Base-by-base conservation (phyloP, 2,888 invertebrate genomes). In the Coenonympha glycerion region DNA sequence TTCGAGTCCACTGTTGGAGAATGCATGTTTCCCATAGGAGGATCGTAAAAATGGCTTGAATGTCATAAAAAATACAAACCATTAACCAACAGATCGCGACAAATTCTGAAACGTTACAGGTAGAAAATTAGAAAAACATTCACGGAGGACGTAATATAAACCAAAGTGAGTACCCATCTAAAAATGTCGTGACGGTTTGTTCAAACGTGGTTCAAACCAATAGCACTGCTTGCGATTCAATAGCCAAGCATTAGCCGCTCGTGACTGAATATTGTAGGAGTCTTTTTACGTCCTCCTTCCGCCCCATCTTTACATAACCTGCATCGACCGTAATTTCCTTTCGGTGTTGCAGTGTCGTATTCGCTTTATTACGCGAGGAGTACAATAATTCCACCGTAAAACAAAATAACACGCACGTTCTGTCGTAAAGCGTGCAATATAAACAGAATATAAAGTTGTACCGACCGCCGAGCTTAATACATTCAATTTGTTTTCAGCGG, bases 401-500 rank as follows among this genome's bases (percentile, higher is more conserved):
- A 67, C 67, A 70, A 75, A 73, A 73, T 66, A 78, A 66, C 73
- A 77, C 76, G 73, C 75, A 71, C 71, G 61, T 54, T 59, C 60
- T 65, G 70, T 73, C 76, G 66, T 80, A 80, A 79, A 81, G 56
- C 64, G 59, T 61, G 62, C 60, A 60, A 60, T 69, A 71, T 72
- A 72, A 70, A 72, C 65, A 59, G 64, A 60, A 64, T 66, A 73
- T 71, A 71, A 73, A 74, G 64, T 71, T 66, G 65, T 68, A 28
- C 28, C 8, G 26, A 15, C 63, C 68, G 21, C 28, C 8, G 26
- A 15, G 63, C 68, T 74, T 73, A 70, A 74, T 73, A 72, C 73
- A 80, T 80, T 79, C 74, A 80, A 81, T 81, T 81, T 76, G 73
- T 77, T 77, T 76, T 69, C 69, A 73, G 66, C 65, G 64, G 59